phyloP scores from a whole-genome alignment of 1,140 invertebrate genomes.

The Diploscapter pachys region DNA sequence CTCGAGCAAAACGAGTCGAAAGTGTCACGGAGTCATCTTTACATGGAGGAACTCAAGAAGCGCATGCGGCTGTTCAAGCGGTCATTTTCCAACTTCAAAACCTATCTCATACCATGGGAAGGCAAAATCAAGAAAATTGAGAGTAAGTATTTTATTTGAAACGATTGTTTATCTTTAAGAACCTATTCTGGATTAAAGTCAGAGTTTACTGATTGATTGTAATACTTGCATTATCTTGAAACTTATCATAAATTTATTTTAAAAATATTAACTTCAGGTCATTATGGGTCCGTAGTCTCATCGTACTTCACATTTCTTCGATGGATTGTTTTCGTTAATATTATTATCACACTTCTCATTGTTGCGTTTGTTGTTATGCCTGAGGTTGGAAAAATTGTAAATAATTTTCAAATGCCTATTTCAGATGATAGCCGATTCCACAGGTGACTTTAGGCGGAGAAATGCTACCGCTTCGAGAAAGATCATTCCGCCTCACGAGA shows the following conservation, averaged over 20 bases:
- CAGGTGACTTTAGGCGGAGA: constrained; percentile 29
- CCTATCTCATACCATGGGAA: constrained; percentile 86
- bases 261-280: constrained; percentile 61
- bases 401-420: constrained; percentile 1
- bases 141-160: constrained; percentile 63
- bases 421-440: constrained; percentile 47
- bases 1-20: constrained; percentile 44
- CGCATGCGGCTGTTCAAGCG: constrained; percentile 76
- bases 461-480: constrained; percentile 66
- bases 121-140: constrained; percentile 89
- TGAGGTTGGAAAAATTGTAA: constrained; percentile 68
- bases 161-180: background rate
- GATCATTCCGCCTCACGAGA: constrained; percentile 74
- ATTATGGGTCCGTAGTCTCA: constrained; percentile 92
- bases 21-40: constrained; percentile 36
- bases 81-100: constrained; percentile 80
- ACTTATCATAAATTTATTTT: constrained; percentile 3
- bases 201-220: background rate
- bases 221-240: constrained; percentile 6
- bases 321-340: constrained; percentile 92
- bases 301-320: constrained; percentile 93
- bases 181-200: background rate
- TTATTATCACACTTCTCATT: constrained; percentile 77
- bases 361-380: constrained; percentile 83
- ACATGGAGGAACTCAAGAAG: constrained; percentile 32